These are phyloP conservation scores for Aphaenogaster ashmeadi DNA, from an alignment of 1,140 invertebrate genomes.

Conservation along the genomic window DNA sequence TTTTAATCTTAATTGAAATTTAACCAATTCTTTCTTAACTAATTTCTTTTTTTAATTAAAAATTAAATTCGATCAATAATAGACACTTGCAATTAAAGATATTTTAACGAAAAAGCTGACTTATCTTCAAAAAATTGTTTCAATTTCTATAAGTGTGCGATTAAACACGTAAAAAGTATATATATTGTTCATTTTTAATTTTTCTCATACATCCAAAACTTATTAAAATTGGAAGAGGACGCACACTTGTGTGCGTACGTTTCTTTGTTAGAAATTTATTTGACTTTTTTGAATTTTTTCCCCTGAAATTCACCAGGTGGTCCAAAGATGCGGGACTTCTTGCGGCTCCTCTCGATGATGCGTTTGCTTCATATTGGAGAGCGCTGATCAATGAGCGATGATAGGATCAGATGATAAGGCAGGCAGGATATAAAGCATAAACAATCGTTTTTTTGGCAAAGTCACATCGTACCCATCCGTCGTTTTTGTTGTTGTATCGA, in stretches of 20 bases:
- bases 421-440: conserved; percentile 46
- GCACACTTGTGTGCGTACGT: too few relatives aligned
- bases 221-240: background rate
- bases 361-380: conserved; percentile 58
- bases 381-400: conserved; percentile 58
- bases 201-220: background rate
- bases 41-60: background rate
- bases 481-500: conserved; percentile 30
- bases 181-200: background rate
- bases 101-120: background rate
- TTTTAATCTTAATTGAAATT: background rate
- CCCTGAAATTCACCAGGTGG: conserved; percentile 71
- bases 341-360: conserved; percentile 61
- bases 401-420: conserved; percentile 14
- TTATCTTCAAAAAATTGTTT: background rate
- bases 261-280: conserved; percentile 30
- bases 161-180: background rate
- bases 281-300: conserved; percentile 4
- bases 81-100: background rate
- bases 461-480: conserved; percentile 64
- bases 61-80: background rate
- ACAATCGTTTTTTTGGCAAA: conserved; percentile 58
- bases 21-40: background rate
- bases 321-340: conserved; percentile 56
- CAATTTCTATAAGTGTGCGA: background rate